Evolutionary conservation across 2,888 invertebrate genomes (phyloP).

Genomic region (Lycocerus yunnanus): DNA sequence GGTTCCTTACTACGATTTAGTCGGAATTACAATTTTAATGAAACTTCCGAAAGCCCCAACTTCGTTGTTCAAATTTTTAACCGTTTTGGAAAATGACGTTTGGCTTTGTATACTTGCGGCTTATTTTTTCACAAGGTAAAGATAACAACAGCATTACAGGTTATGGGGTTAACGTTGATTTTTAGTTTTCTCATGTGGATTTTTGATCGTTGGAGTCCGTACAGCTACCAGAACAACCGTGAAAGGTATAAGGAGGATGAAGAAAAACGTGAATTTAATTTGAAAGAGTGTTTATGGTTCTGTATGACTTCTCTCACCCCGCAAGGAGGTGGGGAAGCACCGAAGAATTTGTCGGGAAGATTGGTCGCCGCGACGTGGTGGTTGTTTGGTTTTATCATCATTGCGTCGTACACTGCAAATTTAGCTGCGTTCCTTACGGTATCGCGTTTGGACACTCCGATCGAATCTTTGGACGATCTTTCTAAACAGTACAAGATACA

Average conservation of each 20-base stretch:
- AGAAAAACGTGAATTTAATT: conserved; percentile 90
- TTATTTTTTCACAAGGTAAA: conserved; percentile 89
- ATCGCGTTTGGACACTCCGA: conserved; percentile 88
- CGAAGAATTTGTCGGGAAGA: conserved; percentile 93
- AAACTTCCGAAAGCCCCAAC: conserved; percentile 86
- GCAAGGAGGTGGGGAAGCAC: conserved; percentile 93
- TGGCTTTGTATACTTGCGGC: conserved; percentile 96
- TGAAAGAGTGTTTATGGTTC: conserved; percentile 98
- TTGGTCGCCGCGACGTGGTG: conserved; percentile 98
- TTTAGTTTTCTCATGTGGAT: conserved; percentile 89
- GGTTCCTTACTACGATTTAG: conserved; percentile 96
- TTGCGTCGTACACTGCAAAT: conserved; percentile 98
- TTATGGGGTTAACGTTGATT: conserved; percentile 34
- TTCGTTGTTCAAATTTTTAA: conserved; percentile 94
- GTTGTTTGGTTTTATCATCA: conserved; percentile 98
- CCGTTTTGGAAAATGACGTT: conserved; percentile 93
- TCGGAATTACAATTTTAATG: conserved; percentile 97
- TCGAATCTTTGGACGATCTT: conserved; percentile 91
- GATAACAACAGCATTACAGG: not conserved
- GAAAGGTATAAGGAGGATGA: conserved; percentile 92
- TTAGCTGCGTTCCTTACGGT: conserved; percentile 96
- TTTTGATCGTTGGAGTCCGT: conserved; percentile 96
- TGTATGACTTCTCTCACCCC: conserved; percentile 98
- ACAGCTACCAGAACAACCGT: conserved; percentile 93
- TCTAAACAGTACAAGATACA: conserved; percentile 91